These are phyloP conservation scores for Agrilus biguttatus DNA, from an alignment of 2,888 invertebrate genomes.

Conservation along the genomic window DNA sequence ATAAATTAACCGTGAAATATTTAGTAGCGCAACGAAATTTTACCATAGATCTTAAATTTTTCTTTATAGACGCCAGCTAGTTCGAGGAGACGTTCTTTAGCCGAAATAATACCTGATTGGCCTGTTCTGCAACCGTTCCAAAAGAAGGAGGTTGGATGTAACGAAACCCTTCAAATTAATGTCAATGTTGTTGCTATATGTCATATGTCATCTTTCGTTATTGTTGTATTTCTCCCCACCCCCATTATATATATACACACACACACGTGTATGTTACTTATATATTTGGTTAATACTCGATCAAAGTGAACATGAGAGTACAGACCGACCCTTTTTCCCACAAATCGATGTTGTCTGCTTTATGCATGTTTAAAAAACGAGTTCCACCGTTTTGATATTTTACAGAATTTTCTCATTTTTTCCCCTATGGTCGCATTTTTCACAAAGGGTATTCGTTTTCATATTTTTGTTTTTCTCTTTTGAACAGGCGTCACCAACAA, in stretches of 20 bases:
- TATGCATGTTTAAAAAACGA: neutral
- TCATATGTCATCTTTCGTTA: too few species aligned
- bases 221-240: too few species aligned
- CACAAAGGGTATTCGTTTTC: neutral
- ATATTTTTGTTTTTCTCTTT: neutral
- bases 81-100: slow-evolving; percentile 74
- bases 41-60: slow-evolving; percentile 22
- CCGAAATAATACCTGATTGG: slow-evolving; percentile 95
- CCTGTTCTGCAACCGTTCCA: slow-evolving; percentile 74
- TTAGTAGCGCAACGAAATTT: too few species aligned
- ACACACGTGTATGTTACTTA: too few species aligned
- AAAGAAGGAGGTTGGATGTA: slow-evolving; percentile 70
- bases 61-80: slow-evolving; percentile 34
- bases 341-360: neutral
- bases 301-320: too few species aligned
- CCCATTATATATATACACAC: too few species aligned
- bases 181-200: too few species aligned
- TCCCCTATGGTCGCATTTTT: neutral
- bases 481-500: neutral
- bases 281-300: too few species aligned
- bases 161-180: slow-evolving; percentile 10
- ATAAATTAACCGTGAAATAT: too few species aligned
- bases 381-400: too few species aligned
- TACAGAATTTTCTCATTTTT: too few species aligned
- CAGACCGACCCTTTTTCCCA: too few species aligned